phyloP scores from a whole-genome alignment of 2,888 invertebrate species.

The Drepana falcataria region DNA sequence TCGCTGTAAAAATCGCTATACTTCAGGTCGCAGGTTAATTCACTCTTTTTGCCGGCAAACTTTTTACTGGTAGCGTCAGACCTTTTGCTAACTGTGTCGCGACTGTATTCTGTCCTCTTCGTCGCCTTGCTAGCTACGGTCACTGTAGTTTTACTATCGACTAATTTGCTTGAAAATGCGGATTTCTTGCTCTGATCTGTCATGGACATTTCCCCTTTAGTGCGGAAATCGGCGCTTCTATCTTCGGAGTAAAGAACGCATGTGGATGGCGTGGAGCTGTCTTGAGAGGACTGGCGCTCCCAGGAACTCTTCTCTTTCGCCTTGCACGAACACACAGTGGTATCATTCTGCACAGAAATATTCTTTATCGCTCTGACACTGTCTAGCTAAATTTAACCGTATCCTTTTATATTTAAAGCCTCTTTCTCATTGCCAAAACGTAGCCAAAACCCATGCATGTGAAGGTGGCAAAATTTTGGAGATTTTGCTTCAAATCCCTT shows the following conservation, averaged over 20 bases:
- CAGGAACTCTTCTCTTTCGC: conserved; percentile 36
- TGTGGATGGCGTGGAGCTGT: conserved; percentile 58
- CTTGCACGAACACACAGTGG: conserved; percentile 49
- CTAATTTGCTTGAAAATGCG: conserved; percentile 22
- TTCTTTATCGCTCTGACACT: conserved; percentile 30
- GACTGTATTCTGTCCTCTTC: conserved; percentile 39
- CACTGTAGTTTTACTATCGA: conserved; percentile 31
- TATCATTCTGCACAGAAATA: conserved; percentile 64
- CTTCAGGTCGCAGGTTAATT: conserved; percentile 45
- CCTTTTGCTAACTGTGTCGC: conserved; percentile 33
- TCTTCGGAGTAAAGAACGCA: conserved; percentile 57
- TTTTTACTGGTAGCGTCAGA: conserved; percentile 45
- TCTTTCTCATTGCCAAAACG: conserved; percentile 3
- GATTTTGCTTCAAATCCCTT: not conserved
- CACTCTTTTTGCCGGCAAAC: conserved; percentile 32
- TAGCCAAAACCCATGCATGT: not conserved
- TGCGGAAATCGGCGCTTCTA: conserved; percentile 12
- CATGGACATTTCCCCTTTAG: conserved; percentile 22
- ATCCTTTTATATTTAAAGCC: conserved; percentile 8
- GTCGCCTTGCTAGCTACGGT: conserved; percentile 28
- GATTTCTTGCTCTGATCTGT: conserved; percentile 20
- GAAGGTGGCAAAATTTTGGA: not conserved
- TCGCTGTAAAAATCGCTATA: conserved; percentile 54
- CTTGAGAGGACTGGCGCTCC: conserved; percentile 38
- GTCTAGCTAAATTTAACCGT: conserved; percentile 16